Evolutionary conservation across 2,888 invertebrate species (phyloP), one percentile per base, ranked within the genome.

Genomic region (Lycaena phlaeas): DNA sequence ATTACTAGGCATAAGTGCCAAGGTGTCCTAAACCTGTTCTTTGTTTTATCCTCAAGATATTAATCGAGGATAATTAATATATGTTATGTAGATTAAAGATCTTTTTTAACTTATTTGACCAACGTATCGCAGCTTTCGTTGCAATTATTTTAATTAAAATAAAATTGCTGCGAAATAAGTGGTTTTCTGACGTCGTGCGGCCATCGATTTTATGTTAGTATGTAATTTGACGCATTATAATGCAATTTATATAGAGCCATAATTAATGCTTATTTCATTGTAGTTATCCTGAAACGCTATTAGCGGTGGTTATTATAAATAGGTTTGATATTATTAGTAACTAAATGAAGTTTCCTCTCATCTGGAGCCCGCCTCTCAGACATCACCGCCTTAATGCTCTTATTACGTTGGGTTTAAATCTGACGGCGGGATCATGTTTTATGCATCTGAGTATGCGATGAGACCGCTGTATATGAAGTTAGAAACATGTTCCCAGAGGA

Each of bases 391-490:
- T 66, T 76, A 75, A 78, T 81, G 74, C 66, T 79, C 75, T 81
- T 82, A 82, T 82, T 81, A 78, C 79, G 66, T 69, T 68, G 70
- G 74, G 78, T 77, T 82, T 81, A 81, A 81, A 81, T 81, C 82
- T 78, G 77, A 79, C 76, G 77, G 61, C 55, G 63, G 68, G 70
- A 74, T 81, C 82, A 82, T 81, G 82, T 81, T 78, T 82, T 79
- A 82, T 82, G 81, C 81, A 82, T 82, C 72, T 68, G 62, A 70
- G 74, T 70, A 68, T 66, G 71, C 77, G 77, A 71, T 71, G 77
- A 74, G 73, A 77, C 77, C 70, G 68, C 74, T 60, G 65, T 73
- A 72, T 73, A 76, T 70, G 70, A 74, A 72, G 65, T 64, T n/a
- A n/a, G n/a, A n/a, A n/a, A n/a, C n/a, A n/a, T n/a, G n/a, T n/a